Evolutionary conservation across 2,797 vertebrate species (phyloP), one percentile per base, ranked within the genome.

Genomic region (Enteromius treurensis): DNA sequence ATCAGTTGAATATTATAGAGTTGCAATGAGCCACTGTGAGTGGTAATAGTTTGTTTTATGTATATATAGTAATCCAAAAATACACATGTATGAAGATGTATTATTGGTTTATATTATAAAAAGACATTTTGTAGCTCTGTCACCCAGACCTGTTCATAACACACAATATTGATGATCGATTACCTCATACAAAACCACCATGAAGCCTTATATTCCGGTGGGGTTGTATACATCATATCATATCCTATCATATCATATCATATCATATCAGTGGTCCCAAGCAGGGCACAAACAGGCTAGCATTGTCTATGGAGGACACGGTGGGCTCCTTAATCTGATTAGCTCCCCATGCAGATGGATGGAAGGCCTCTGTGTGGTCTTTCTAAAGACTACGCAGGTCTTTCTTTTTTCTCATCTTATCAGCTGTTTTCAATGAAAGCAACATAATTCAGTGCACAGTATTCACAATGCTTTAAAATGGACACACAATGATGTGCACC

Each of bases 301-400:
- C 49, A 7, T 68, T 53, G 23, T 67, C 45, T 49, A 79, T 65
- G 26, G 37, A 55, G 15, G 67, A 71, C 1, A 6, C 1, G 13
- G 53, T 80, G 53, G 53, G 79, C 26, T 80, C 40, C 67, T 49
- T 75, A 76, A 76, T 82, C 80, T 75, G 32, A 67, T 82, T 75
- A 67, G 47, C 60, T 49, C 32, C 15, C n/a, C 17, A 14, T 74
- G 29, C 19, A 23, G 53, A 81, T 58, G 51, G 55, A 64, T 37
- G 26, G 2, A 11, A 49, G 47, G 60, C 47, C 19, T 78, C 45
- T 53, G 80, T 51, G 80, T 82, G 71, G 70, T 40, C 58, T 60
- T 58, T 81, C 55, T 40, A 40, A 40, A 40, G 40, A 8, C 40
- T 40, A 40, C 1, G 7, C 40, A 42, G 1, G 40, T 42, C 42